Base-by-base conservation (phyloP, 2,797 vertebrate genomes). In the Peromyscus melanophrys region DNA sequence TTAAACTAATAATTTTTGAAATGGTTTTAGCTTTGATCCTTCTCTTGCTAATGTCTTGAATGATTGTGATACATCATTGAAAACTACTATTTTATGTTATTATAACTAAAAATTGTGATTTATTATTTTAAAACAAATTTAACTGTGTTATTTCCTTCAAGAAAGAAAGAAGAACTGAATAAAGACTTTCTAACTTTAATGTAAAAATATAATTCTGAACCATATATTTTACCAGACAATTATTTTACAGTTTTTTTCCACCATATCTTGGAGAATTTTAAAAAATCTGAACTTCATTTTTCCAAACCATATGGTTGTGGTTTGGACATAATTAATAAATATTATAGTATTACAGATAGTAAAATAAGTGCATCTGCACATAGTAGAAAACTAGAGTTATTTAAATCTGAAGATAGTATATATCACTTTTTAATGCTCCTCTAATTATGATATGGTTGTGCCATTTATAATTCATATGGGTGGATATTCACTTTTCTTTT, bases 261-360 rank as follows among this genome's bases (percentile, higher is more conserved):
- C 86, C 13, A 57, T 27, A 34, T 67, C 6, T 92, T 90, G 9
- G 77, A 63, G 11, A 71, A 0, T 69, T 89, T 92, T 14, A 59
- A 34, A 52, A 59, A 31, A 59, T 52, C 23, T 84, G 71, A 88
- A 77, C 19, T 96, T 78, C n/a, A 87, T 46, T 94, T 8, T 83
- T 59, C 21, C 57, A 59, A 59, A 23, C 23, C 59, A 52, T 91
- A 1, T 76, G 67, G 80, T 75, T 63, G 25, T 86, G 5, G 10
- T 77, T 40, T 94, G 92, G 46, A 78, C 14, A 61, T 21, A 21
- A 82, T 89, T 90, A 94, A 31, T 80, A 89, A 92, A 86, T 86
- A 29, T 31, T 92, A 52, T 27, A 59, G 6, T 13, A 31, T 89
- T 21, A 89, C 1, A n/a, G 37, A 75, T 34, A 80, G 4, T 59